Percentiles rank a stretch among this genome's conserved stretches.
Evolutionary conservation across 1,140 invertebrate species (phyloP).

Genomic region (Drosophila sp.): DNA sequence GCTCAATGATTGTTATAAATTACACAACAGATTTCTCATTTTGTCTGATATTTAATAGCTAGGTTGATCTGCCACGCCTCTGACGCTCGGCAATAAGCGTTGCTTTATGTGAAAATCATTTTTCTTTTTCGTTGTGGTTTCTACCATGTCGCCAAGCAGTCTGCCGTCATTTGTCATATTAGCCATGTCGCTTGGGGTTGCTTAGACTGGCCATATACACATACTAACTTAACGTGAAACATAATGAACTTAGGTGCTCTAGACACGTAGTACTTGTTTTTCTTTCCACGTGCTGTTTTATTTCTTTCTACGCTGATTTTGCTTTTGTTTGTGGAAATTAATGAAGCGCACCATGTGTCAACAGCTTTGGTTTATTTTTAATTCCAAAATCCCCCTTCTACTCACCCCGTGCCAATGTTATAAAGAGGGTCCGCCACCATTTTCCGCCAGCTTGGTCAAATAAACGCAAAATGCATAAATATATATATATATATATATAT

Average conservation of each 20-base stretch:
- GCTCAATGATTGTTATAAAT: conserved; percentile 44
- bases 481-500: too few relatives aligned
- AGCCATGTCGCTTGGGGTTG: conserved; percentile 28
- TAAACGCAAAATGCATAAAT: conserved; percentile 52
- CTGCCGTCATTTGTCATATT: conserved; percentile 38
- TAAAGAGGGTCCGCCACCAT: conserved; percentile 5
- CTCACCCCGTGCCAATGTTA: neutral
- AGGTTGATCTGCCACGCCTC: conserved; percentile 30
- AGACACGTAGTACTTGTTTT: conserved; percentile 27
- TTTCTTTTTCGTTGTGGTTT: conserved; percentile 24
- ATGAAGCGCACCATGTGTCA: conserved; percentile 63
- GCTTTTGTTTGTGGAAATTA: conserved; percentile 55
- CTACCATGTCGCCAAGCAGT: conserved; percentile 47
- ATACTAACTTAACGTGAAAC: conserved; percentile 43
- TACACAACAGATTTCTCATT: conserved; percentile 9
- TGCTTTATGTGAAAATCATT: too few relatives aligned
- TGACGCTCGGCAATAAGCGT: too few relatives aligned
- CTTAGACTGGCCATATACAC: conserved; percentile 12
- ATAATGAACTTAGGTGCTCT: conserved; percentile 68
- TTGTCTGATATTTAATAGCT: conserved; percentile 48
- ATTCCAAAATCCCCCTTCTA: too few relatives aligned
- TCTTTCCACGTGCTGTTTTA: conserved; percentile 3
- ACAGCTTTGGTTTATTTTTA: conserved; percentile 61
- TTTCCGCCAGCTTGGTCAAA: conserved; percentile 70
- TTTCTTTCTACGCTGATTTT: conserved; percentile 22